Evolutionary conservation across 2,113 vertebrate genomes (phyloP).

Genomic region (Hystrix cristata): DNA sequence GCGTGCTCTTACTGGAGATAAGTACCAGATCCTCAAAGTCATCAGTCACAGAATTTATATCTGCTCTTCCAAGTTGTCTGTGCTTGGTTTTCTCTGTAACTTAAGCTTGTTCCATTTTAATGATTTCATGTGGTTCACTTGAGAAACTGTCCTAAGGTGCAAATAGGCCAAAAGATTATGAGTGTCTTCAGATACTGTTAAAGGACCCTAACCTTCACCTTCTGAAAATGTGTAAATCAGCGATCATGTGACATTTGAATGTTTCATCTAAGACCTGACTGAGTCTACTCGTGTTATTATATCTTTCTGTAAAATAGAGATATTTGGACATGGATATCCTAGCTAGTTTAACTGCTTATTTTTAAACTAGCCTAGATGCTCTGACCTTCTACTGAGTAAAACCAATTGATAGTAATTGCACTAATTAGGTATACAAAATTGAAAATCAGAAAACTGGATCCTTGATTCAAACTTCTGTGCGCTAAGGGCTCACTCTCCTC

Average conservation of each 20-base stretch:
- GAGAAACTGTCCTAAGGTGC: not conserved
- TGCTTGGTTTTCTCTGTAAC: not conserved
- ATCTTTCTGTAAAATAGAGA: not conserved
- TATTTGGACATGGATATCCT: not conserved
- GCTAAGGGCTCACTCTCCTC: not conserved
- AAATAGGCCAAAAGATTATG: not conserved
- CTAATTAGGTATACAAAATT: rapidly evolving
- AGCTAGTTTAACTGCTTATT: not conserved
- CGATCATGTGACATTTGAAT: not conserved
- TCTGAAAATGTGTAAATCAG: not conserved
- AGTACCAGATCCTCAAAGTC: not conserved
- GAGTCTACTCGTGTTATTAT: no score
- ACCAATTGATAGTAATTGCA: not conserved
- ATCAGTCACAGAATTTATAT: not conserved
- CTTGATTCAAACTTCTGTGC: not conserved
- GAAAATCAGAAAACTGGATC: not conserved
- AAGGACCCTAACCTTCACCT: not conserved
- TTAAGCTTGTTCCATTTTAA: not conserved
- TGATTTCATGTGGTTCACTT: not conserved
- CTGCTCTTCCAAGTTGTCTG: not conserved
- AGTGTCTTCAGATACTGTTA: not conserved
- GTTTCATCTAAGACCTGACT: not conserved
- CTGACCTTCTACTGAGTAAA: not conserved
- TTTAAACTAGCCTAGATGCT: not conserved
- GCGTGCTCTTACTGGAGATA: not conserved